A percentile compares a stretch with the other conserved stretches of the same genome.
Conservation (phyloP, 2,797 vertebrate genomes). For the Leucoraja ocellata region DNA sequence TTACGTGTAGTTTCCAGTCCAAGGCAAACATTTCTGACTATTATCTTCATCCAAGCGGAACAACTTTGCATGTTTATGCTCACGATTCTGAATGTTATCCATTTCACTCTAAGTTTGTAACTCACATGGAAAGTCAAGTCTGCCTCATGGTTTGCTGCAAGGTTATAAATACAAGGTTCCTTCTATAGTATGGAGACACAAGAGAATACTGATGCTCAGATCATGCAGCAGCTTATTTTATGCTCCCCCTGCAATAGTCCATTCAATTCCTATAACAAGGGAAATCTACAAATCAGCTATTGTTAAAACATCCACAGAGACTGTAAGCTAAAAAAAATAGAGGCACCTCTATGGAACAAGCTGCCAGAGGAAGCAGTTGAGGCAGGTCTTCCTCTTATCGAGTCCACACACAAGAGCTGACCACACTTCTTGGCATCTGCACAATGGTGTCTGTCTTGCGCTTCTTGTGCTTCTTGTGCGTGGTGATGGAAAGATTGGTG, state of each 20-base stretch:
- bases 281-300: neutral
- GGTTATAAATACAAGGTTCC: neutral
- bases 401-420: too few relatives aligned
- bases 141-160: neutral
- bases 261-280: neutral
- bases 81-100: neutral
- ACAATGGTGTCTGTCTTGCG: too few relatives aligned
- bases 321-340: neutral
- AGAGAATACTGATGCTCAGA: too few relatives aligned
- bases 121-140: neutral
- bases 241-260: neutral
- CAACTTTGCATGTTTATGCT: neutral
- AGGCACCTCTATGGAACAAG: too few relatives aligned
- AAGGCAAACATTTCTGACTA: conserved; percentile 21
- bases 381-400: too few relatives aligned
- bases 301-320: neutral
- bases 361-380: too few relatives aligned
- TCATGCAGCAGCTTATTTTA: too few relatives aligned
- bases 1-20: conserved; percentile 1
- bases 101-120: neutral
- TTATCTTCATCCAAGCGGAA: conserved; percentile 12
- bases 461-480: too few relatives aligned
- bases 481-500: too few relatives aligned
- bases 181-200: neutral
- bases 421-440: too few relatives aligned